Evolutionary conservation across 1,140 invertebrate genomes (phyloP), one percentile per base, ranked within the genome.

Genomic region (Pristionchus pacificus): DNA sequence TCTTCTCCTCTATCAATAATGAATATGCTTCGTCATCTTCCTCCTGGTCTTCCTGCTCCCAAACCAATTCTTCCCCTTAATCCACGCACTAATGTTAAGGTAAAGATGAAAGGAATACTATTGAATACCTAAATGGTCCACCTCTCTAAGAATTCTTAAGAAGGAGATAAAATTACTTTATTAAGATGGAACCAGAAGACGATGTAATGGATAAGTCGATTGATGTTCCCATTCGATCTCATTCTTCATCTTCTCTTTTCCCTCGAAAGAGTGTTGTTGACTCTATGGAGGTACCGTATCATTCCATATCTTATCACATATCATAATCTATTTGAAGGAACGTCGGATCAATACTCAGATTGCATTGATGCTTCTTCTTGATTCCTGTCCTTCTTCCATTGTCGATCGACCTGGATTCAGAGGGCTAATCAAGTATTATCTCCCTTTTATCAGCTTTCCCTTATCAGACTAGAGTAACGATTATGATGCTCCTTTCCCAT

Each of bases 351-450:
- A 27, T 19, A 57, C 71, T 61, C 69, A 75, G 70, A 74, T 75
- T 32, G 74, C 74, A 30, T 57, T 75, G 29, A 75, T 75, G 74
- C 74, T 75, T 38, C 30, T 75, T 6, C 60, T 75, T 13, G 74
- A 75, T 60, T 65, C 68, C 31, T 58, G 68, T 13, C 66, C 65
- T 14, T 65, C 71, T 30, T 57, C 58, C 3, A 3, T 75, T 31
- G 73, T 75, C 27, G 70, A 75, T 66, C 60, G 70, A 49, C 62
- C 60, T 15, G 74, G 74, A 19, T 74, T 75, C 63, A 59, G 74
- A 28, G 61, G 63, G 1, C 74, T 75, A 10, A 57, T 71, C 10
- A n/a, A 62, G 65, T 70, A 13, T 10, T 6, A 19, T 10, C 38
- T 49, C 38, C 38, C 19, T 19, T 19, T 49, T 49, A 6, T 49